phyloP scores from a whole-genome alignment of 2,113 vertebrate species.

The Rynchops niger region DNA sequence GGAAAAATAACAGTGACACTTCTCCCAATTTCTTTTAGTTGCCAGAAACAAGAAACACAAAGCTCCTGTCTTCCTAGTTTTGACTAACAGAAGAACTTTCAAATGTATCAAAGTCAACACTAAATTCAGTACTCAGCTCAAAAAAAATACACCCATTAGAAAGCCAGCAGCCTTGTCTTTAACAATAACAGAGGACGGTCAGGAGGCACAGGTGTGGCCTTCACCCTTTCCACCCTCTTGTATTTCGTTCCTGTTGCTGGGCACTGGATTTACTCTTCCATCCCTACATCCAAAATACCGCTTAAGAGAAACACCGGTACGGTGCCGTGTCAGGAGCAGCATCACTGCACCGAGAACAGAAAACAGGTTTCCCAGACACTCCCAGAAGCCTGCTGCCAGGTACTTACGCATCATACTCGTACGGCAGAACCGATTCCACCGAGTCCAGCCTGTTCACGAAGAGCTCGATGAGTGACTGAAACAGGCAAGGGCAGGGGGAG shows the following conservation, averaged over 20 bases:
- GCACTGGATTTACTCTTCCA: background rate
- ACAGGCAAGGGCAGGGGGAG: background rate
- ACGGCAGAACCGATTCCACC: conserved; percentile 86
- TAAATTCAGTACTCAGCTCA: background rate
- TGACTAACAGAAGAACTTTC: background rate
- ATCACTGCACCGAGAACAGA: background rate
- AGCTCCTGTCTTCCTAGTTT: background rate
- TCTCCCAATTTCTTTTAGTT: background rate
- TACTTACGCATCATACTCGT: conserved; percentile 91
- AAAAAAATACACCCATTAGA: background rate
- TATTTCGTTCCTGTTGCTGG: background rate
- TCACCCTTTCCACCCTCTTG: background rate
- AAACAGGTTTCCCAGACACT: background rate
- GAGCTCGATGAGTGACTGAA: conserved; percentile 81
- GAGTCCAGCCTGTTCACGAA: conserved; percentile 91
- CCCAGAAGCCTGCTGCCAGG: background rate
- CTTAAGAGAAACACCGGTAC: fast-evolving
- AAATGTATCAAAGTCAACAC: background rate
- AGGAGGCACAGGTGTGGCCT: background rate
- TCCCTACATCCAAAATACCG: background rate
- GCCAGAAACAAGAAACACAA: background rate
- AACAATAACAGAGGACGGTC: background rate
- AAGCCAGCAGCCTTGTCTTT: background rate
- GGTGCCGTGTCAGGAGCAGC: fast-evolving
- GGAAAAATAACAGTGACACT: background rate